These are phyloP conservation scores for Acipenser transmontanus DNA, from an alignment of 2,797 vertebrate genomes.

Conservation along the genomic window DNA sequence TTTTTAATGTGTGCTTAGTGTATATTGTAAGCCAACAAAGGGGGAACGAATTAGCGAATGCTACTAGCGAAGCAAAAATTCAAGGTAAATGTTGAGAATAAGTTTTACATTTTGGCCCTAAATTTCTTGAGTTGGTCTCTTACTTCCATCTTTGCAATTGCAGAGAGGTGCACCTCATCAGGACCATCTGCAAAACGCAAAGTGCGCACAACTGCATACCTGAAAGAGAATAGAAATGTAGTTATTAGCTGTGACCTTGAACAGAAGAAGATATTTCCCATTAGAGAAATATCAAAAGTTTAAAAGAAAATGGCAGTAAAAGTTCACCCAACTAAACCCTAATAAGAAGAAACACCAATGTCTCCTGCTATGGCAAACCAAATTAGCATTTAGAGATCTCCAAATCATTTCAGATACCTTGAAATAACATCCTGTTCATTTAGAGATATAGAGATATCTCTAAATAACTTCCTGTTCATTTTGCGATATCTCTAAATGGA, in stretches of 20 bases:
- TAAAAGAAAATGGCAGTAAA: not conserved
- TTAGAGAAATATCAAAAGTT: not conserved
- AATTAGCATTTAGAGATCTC: too few relatives aligned
- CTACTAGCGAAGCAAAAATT: not conserved
- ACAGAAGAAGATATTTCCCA: too few relatives aligned
- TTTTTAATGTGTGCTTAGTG: slow-evolving; percentile 8
- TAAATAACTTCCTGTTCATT: too few relatives aligned
- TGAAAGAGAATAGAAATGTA: slow-evolving; percentile 30
- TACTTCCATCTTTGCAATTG: slow-evolving; percentile 74
- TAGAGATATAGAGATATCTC: too few relatives aligned
- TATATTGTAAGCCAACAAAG: not conserved
- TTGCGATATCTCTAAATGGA: too few relatives aligned
- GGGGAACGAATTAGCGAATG: not conserved
- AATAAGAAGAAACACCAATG: not conserved
- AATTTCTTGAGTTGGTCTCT: slow-evolving; percentile 60
- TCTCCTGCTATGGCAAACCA: not conserved
- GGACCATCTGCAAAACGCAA: slow-evolving; percentile 84
- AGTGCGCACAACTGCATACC: slow-evolving; percentile 65
- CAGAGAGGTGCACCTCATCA: slow-evolving; percentile 87
- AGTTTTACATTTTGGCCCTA: slow-evolving; percentile 63
- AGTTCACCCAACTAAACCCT: slow-evolving; percentile 6
- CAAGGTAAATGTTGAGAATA: not conserved
- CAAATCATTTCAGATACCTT: too few relatives aligned
- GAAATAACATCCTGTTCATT: too few relatives aligned
- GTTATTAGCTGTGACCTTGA: not conserved